Evolutionary conservation across 2,113 vertebrate species (phyloP), one percentile per base, ranked within the genome.

Genomic region (Amphiprion ocellaris): DNA sequence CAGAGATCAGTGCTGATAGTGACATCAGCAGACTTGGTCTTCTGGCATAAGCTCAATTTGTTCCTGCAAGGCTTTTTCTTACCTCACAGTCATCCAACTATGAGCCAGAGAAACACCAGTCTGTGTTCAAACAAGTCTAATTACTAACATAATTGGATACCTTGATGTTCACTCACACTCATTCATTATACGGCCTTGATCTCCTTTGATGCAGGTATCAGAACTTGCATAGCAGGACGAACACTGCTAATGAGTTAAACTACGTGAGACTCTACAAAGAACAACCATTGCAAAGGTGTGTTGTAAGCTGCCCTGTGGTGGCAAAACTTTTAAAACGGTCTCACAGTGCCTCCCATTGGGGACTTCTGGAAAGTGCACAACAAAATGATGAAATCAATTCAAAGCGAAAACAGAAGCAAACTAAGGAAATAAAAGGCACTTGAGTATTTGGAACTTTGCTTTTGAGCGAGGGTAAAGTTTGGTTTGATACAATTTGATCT

Each of bases 301-400:
- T 23, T 74, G 30, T 39, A 44, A 74, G 23, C 21, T 26, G 56
- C 39, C 21, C 33, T 82, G 28, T 4, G 1, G 47, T 30, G 23
- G 24, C 44, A 39, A 21, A 63, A 17, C 19, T 56, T 46, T 52
- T 59, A 73, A 21, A 86, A 63, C 58, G 80, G 84, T 89, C 81
- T 69, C 75, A 78, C 83, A 92, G 80, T 64, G 92, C 82, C 92
- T 83, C 84, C 93, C 73, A 65, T 46, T 87, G 94, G 90, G 61
- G 4, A 67, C 5, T 30, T 17, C 6, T 61, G 49, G 21, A 75
- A 77, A 83, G 30, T 81, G 70, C 85, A 81, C 0, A 1, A 5
- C 69, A n/a, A 46, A 33, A 58, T 59, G 24, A 55, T 14, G 26
- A 15, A 60, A 5, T 63, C 16, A 0, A 33, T 69, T 82, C n/a